Percentiles rank a stretch among this genome's conserved stretches.
Conservation (phyloP, 2,797 vertebrate genomes). For the Sphenopsis melanotis region DNA sequence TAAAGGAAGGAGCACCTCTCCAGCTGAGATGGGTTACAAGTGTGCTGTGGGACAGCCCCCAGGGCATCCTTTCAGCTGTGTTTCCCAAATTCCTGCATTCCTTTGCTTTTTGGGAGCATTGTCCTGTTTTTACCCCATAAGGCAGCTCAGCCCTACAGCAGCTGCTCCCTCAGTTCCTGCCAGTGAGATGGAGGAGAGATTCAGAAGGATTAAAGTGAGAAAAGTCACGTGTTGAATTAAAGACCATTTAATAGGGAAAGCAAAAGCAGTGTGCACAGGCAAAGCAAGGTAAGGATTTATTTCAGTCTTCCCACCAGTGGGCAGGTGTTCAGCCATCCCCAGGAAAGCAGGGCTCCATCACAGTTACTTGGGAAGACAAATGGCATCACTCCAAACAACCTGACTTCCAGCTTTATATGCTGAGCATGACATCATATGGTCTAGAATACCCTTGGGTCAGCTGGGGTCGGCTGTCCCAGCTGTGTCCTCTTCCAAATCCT, state of each 20-base stretch:
- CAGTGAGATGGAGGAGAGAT: not conserved
- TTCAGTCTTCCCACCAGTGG: not conserved
- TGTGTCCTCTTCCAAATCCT: not conserved
- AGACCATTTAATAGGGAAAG: not conserved
- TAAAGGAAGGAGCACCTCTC: not conserved
- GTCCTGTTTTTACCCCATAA: not conserved
- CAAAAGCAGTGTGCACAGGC: fast-evolving
- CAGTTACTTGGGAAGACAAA: not conserved
- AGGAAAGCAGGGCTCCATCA: not conserved
- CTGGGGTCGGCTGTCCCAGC: not conserved
- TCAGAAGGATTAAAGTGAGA: not conserved
- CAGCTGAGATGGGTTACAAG: not conserved
- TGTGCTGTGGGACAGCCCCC: not conserved
- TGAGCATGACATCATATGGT: not conserved
- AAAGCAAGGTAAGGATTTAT: not conserved
- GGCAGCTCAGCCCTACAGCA: not conserved
- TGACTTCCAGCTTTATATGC: not conserved
- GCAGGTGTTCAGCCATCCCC: not conserved
- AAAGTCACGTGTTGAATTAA: not conserved
- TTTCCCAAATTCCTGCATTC: not conserved
- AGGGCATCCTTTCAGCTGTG: not conserved
- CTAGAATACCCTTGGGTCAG: not conserved
- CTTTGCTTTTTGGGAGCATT: not conserved
- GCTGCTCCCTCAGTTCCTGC: not conserved
- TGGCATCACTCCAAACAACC: not conserved